Conservation (phyloP, 2,797 vertebrate species). For the Lagodon rhomboides region DNA sequence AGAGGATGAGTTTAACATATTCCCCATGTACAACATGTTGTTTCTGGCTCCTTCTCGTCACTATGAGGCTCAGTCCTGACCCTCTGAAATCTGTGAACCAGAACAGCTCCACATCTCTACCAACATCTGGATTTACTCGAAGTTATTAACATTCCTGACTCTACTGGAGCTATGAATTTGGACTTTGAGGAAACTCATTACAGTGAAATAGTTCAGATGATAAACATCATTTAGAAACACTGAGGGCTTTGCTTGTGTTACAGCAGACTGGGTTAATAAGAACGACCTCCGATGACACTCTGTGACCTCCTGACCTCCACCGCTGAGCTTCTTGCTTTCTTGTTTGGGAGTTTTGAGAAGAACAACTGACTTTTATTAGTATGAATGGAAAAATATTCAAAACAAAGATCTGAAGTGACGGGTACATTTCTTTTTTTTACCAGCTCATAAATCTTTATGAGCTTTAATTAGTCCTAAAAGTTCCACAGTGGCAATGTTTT, state of each 20-base stretch:
- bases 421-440: not conserved
- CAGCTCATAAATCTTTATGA: slow-evolving; percentile 26
- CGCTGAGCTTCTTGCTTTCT: not conserved
- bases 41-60: not conserved
- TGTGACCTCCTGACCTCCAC: not conserved
- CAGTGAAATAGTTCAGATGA: slow-evolving; percentile 42
- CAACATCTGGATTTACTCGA: slow-evolving; percentile 50
- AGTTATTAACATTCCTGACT: slow-evolving; percentile 50
- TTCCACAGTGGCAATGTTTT: not conserved
- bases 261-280: not conserved
- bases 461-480: slow-evolving; percentile 1
- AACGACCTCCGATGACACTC: not conserved
- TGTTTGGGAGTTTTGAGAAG: not conserved
- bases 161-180: slow-evolving; percentile 28
- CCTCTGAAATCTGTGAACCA: slow-evolving; percentile 1
- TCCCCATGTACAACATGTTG: not conserved
- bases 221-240: slow-evolving; percentile 17
- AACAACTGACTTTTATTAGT: not conserved
- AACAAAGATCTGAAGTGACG: not conserved
- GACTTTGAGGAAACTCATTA: slow-evolving; percentile 54
- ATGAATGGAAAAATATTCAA: slow-evolving; percentile 3
- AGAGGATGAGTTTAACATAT: not conserved
- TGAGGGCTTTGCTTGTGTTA: not conserved
- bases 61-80: too few relatives aligned
- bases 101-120: slow-evolving; percentile 4